These are phyloP conservation scores for Dicycla oo DNA, from an alignment of 2,888 invertebrate genomes.

Conservation along the genomic window DNA sequence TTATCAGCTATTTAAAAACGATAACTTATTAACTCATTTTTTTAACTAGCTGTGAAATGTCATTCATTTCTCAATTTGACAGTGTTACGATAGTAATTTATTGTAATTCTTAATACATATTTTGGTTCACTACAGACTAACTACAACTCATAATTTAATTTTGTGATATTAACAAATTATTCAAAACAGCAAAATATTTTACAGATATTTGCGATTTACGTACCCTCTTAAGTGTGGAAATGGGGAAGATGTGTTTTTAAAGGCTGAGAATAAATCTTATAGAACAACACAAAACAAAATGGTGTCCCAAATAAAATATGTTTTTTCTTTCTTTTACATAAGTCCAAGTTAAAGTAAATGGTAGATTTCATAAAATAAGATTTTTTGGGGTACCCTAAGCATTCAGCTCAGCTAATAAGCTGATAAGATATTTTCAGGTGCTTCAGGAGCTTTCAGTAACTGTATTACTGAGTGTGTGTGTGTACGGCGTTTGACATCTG, in stretches of 20 bases:
- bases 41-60: neutral
- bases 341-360: neutral
- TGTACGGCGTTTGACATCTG: no score
- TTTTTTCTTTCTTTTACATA: neutral
- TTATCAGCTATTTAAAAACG: no score
- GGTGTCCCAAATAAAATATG: no score
- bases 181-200: neutral
- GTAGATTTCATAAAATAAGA: neutral
- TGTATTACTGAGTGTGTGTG: no score
- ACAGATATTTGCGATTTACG: neutral
- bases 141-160: no score
- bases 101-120: neutral
- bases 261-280: neutral
- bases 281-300: neutral
- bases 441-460: no score
- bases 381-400: neutral
- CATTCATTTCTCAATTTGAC: neutral
- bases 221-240: neutral
- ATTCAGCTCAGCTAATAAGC: neutral
- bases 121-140: neutral
- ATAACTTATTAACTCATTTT: no score
- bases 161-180: neutral
- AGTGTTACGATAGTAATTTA: neutral
- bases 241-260: conserved; percentile 19
- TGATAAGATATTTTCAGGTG: no score